phyloP scores from a whole-genome alignment of 2,888 invertebrate species.

The Clostera curtula region DNA sequence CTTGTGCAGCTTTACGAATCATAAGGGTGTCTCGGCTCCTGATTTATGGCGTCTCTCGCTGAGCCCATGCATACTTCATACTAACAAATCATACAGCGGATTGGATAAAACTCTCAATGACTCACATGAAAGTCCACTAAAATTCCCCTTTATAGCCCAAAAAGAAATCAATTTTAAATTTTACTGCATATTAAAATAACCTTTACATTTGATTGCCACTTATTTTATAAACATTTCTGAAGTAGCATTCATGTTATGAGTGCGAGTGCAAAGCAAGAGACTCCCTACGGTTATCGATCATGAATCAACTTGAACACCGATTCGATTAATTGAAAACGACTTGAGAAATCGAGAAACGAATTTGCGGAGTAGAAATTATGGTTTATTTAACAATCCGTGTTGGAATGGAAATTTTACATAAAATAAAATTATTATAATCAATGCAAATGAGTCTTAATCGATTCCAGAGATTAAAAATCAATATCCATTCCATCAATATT shows the following conservation, averaged over 20 bases:
- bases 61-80: slow-evolving; percentile 51
- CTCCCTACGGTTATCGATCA: slow-evolving; percentile 48
- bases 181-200: slow-evolving; percentile 71
- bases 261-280: slow-evolving; percentile 26
- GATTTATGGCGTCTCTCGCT: slow-evolving; percentile 64
- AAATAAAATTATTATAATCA: slow-evolving; percentile 17
- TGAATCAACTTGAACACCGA: slow-evolving; percentile 56
- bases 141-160: slow-evolving; percentile 51
- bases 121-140: slow-evolving; percentile 52
- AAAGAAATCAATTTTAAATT: slow-evolving; percentile 68
- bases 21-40: slow-evolving; percentile 49
- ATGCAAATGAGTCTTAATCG: slow-evolving; percentile 14
- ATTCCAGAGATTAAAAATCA: slow-evolving; percentile 7
- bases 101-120: slow-evolving; percentile 40
- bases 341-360: slow-evolving; percentile 26
- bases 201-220: slow-evolving; percentile 59
- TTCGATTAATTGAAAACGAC: slow-evolving; percentile 55
- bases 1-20: slow-evolving; percentile 48
- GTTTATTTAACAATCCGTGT: slow-evolving; percentile 23
- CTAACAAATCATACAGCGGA: slow-evolving; percentile 55
- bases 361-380: slow-evolving; percentile 31
- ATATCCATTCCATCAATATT: slow-evolving; percentile 11
- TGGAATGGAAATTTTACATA: slow-evolving; percentile 24
- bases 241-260: slow-evolving; percentile 23
- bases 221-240: slow-evolving; percentile 39